phyloP scores from a whole-genome alignment of 1,140 invertebrate species.

The Rhopalosiphum padi region DNA sequence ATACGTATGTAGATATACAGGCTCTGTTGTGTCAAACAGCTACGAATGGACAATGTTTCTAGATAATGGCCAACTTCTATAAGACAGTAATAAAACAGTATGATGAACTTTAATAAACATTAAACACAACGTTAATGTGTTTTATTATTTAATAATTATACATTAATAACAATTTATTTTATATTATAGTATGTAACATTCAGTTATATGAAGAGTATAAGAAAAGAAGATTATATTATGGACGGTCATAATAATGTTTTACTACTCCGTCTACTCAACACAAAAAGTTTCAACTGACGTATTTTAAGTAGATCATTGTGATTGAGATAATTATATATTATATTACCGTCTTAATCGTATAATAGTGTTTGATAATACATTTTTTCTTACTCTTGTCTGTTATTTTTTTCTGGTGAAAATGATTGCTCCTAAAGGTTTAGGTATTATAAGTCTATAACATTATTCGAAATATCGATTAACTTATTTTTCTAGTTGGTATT shows the following conservation, averaged over 20 bases:
- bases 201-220: background rate
- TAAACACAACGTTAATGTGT: background rate
- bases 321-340: background rate
- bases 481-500: background rate
- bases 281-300: background rate
- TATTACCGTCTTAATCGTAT: background rate
- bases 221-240: background rate
- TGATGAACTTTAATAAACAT: background rate
- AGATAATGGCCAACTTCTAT: background rate
- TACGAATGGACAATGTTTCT: background rate
- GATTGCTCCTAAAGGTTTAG: background rate
- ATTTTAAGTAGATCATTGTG: background rate
- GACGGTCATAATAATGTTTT: background rate
- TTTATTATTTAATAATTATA: background rate
- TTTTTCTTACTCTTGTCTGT: background rate
- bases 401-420: background rate
- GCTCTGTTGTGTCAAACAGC: background rate
- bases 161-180: background rate
- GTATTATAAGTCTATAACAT: background rate
- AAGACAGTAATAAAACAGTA: background rate
- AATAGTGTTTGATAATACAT: background rate
- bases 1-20: background rate
- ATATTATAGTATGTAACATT: background rate
- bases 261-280: background rate
- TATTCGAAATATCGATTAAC: background rate